Evolutionary conservation across 1,140 invertebrate species (phyloP).

Genomic region (Micrasema minimum): DNA sequence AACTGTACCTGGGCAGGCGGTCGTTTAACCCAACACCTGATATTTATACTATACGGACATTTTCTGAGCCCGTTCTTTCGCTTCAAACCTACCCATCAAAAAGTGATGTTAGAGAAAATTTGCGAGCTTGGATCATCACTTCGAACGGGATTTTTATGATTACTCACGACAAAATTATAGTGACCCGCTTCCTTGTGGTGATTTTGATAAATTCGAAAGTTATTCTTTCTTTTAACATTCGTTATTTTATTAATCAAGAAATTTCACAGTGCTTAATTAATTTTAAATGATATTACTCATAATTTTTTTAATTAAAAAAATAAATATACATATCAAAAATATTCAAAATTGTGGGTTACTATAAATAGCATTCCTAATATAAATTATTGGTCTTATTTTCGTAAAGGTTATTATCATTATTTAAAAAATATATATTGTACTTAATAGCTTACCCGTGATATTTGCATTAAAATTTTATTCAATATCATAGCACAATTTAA

Average conservation of each 20-base stretch:
- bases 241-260: too few species aligned
- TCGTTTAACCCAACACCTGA: conserved; percentile 51
- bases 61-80: conserved; percentile 11
- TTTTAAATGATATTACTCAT: too few species aligned
- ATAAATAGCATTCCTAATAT: too few species aligned
- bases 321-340: too few species aligned
- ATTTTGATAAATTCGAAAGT: too few species aligned
- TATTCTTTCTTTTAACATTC: too few species aligned
- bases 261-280: too few species aligned
- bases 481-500: conserved; percentile 44
- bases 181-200: conserved; percentile 18
- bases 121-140: conserved; percentile 34
- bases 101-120: conserved; percentile 41
- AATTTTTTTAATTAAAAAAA: too few species aligned
- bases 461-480: conserved; percentile 41
- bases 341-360: too few species aligned
- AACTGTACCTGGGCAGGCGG: conserved; percentile 51
- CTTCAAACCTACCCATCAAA: conserved; percentile 26
- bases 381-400: too few species aligned
- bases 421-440: too few species aligned
- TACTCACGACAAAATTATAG: conserved; percentile 26
- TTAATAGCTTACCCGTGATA: conserved; percentile 47
- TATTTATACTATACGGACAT: conserved; percentile 23
- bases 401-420: too few species aligned
- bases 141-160: conserved; percentile 35